Evolutionary conservation across 2,113 vertebrate genomes (phyloP).

Genomic region (Mustelus asterias): DNA sequence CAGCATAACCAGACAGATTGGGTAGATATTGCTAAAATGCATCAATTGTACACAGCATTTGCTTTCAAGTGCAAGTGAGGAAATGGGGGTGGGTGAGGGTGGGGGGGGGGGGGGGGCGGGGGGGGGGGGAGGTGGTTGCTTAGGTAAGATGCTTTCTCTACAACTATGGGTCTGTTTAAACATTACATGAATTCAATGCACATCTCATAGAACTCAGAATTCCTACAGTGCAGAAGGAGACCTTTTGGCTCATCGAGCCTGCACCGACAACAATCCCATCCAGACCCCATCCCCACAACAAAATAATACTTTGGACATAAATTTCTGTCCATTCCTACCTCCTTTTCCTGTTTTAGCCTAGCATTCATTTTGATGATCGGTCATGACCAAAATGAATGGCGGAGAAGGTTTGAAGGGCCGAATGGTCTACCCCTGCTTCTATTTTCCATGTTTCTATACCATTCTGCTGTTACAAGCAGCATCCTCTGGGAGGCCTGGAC

Average conservation of each 20-base stretch:
- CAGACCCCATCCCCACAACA: not conserved
- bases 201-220: too few relatives aligned
- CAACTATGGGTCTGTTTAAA: not conserved
- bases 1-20: conserved; percentile 11
- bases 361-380: not conserved
- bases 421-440: too few relatives aligned
- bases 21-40: not conserved
- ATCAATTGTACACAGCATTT: not conserved
- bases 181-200: not conserved
- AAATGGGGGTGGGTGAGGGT: not conserved
- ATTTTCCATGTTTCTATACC: too few relatives aligned
- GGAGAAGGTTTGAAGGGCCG: too few relatives aligned
- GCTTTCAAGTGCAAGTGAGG: not conserved
- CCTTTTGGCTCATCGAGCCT: too few relatives aligned
- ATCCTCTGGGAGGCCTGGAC: not conserved
- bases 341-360: not conserved
- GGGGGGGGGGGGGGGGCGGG: too few relatives aligned
- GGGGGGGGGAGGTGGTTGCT: too few relatives aligned
- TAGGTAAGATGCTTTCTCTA: not conserved
- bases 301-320: not conserved
- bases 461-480: not conserved
- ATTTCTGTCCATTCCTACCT: not conserved
- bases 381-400: too few relatives aligned
- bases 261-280: too few relatives aligned
- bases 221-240: too few relatives aligned